Conservation (phyloP, 2,113 vertebrate genomes). For the Zosterops japonicus region DNA sequence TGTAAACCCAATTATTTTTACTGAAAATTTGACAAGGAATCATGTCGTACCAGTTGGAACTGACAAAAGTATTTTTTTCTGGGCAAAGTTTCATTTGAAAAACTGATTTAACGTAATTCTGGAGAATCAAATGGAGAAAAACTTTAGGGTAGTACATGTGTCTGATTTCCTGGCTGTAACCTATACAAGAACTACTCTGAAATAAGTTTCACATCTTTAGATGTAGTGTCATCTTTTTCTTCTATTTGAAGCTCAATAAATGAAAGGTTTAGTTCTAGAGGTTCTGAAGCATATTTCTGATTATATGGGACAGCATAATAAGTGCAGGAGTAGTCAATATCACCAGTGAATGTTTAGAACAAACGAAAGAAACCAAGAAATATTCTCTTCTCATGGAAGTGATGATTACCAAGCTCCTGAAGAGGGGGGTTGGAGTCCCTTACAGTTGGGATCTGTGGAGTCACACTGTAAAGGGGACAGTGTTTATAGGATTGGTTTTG, state of each 20-base stretch:
- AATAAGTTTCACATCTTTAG: not conserved
- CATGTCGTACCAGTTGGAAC: not conserved
- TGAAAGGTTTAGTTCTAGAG: not conserved
- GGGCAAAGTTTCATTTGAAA: not conserved
- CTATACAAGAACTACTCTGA: not conserved
- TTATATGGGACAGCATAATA: not conserved
- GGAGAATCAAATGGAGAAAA: not conserved
- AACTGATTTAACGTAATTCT: not conserved
- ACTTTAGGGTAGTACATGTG: not conserved
- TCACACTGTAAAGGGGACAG: not conserved
- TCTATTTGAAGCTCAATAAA: not conserved
- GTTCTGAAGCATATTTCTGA: not conserved
- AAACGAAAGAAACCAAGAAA: not conserved
- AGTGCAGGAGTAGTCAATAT: not conserved
- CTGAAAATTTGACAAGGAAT: not conserved
- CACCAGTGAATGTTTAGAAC: not conserved
- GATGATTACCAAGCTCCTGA: not conserved
- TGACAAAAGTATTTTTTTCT: not conserved
- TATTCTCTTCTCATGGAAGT: not conserved
- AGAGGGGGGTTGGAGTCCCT: not conserved
- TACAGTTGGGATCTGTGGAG: not conserved
- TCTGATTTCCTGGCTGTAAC: not conserved
- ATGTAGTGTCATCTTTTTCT: not conserved
- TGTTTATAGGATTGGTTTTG: not conserved
- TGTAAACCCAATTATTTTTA: not conserved